phyloP scores from a whole-genome alignment of 1,140 invertebrate species.

The Delia radicum region DNA sequence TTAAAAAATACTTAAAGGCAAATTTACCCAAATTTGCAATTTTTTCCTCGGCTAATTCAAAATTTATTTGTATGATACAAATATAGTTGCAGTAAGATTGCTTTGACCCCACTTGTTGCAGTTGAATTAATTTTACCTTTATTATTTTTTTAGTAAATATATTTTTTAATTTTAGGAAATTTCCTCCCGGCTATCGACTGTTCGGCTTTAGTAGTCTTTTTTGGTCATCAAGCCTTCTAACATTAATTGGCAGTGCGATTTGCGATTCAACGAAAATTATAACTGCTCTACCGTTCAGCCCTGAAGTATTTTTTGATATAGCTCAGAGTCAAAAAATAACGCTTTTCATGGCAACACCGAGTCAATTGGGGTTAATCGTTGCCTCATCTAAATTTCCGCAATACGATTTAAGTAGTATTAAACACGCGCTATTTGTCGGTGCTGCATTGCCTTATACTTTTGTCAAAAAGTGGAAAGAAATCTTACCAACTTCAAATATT shows the following conservation, averaged over 20 bases:
- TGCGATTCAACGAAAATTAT: conserved; percentile 39
- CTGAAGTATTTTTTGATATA: conserved; percentile 27
- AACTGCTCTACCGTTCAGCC: conserved; percentile 16
- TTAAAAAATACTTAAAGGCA: too few species aligned
- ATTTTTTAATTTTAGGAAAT: neutral
- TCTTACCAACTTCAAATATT: conserved; percentile 24
- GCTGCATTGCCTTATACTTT: conserved; percentile 34
- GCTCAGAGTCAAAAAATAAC: conserved; percentile 19
- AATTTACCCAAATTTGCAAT: too few species aligned
- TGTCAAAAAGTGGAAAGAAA: conserved; percentile 26
- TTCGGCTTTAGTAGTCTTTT: neutral
- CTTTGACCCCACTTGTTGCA: too few species aligned
- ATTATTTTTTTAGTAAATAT: too few species aligned
- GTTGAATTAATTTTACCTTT: too few species aligned
- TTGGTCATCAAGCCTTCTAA: neutral
- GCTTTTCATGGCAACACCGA: conserved; percentile 15
- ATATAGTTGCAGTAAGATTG: too few species aligned
- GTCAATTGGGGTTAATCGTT: conserved; percentile 4
- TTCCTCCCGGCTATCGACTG: neutral
- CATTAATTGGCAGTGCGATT: conserved; percentile 32
- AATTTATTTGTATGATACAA: too few species aligned
- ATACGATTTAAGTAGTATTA: neutral
- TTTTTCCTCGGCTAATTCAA: conserved; percentile 29
- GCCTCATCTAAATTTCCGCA: neutral
- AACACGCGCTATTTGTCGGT: neutral